These are phyloP conservation scores for Auanema freiburgensis DNA, from an alignment of 2,888 invertebrate species.

Conservation along the genomic window DNA sequence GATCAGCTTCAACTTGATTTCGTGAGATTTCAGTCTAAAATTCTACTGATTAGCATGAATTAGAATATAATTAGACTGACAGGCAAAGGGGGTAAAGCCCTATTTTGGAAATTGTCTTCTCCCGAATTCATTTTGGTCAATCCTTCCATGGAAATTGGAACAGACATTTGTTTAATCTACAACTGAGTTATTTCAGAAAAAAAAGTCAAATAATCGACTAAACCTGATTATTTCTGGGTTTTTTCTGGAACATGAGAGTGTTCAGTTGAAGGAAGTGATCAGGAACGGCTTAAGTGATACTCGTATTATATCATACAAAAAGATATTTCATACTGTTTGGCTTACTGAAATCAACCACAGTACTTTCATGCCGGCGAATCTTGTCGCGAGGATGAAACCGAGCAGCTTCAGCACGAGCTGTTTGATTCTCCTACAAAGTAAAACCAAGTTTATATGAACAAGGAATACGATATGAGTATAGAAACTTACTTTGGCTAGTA, in stretches of 20 bases:
- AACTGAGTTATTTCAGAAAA: not conserved
- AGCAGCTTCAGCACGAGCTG: conserved; percentile 5
- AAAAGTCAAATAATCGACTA: not conserved
- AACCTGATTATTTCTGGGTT: conserved; percentile 23
- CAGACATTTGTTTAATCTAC: conserved; percentile 6
- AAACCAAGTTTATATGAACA: too few relatives aligned
- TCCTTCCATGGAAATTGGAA: conserved; percentile 11
- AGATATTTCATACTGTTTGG: conserved; percentile 26
- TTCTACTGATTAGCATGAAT: not conserved
- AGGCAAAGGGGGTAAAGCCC: conserved; percentile 21
- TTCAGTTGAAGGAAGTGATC: conserved; percentile 31
- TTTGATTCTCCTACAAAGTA: conserved; percentile 21
- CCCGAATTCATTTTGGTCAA: conserved; percentile 21
- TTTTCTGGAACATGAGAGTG: conserved; percentile 30
- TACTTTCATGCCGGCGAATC: conserved; percentile 24
- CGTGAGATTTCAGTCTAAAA: conserved; percentile 14
- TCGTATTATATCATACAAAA: not conserved
- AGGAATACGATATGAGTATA: too few relatives aligned
- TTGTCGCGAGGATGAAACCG: conserved; percentile 22
- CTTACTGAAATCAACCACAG: conserved; percentile 25
- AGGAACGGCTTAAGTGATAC: conserved; percentile 22
- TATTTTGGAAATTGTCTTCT: conserved; percentile 12
- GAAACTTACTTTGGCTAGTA: conserved; percentile 26
- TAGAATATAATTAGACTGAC: conserved; percentile 7
- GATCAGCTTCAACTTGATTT: conserved; percentile 9